These are phyloP conservation scores for Gerris lacustris DNA, from an alignment of 2,888 invertebrate species.

Conservation along the genomic window DNA sequence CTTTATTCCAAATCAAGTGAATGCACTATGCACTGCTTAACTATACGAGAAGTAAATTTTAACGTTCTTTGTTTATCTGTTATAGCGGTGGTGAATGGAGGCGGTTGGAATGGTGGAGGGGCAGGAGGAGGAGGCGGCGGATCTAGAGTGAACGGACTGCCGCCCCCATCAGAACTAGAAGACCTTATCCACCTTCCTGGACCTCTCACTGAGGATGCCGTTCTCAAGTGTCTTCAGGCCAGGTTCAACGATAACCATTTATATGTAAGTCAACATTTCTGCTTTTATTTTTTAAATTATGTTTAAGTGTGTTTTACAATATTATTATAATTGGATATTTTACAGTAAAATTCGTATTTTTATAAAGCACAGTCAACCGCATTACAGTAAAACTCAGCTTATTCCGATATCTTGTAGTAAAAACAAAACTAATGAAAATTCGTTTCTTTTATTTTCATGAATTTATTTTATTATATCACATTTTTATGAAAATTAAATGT, in stretches of 20 bases:
- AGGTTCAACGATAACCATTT: slow-evolving; percentile 75
- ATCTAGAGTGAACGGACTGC: slow-evolving; percentile 9
- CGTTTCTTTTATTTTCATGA: too few species aligned
- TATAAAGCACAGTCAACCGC: too few species aligned
- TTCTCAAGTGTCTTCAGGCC: slow-evolving; percentile 79
- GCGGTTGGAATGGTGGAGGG: not conserved
- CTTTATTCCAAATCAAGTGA: too few species aligned
- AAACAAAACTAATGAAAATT: too few species aligned
- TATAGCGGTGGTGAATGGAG: slow-evolving; percentile 17
- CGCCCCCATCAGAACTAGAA: slow-evolving; percentile 50
- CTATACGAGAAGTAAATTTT: not conserved
- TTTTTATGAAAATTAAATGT: too few species aligned
- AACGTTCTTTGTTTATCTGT: slow-evolving; percentile 15
- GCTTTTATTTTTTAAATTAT: too few species aligned
- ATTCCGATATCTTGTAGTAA: too few species aligned
- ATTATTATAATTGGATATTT: too few species aligned
- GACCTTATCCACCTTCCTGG: slow-evolving; percentile 86
- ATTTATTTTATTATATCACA: too few species aligned
- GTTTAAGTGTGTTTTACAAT: not conserved
- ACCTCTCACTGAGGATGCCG: slow-evolving; percentile 86
- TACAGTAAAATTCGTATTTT: too few species aligned
- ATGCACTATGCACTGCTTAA: too few species aligned
- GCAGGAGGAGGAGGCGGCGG: not conserved
- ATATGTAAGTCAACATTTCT: slow-evolving; percentile 58
- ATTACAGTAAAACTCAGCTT: too few species aligned